Conservation (phyloP, 2,888 invertebrate genomes). For the Philaethria dido region DNA sequence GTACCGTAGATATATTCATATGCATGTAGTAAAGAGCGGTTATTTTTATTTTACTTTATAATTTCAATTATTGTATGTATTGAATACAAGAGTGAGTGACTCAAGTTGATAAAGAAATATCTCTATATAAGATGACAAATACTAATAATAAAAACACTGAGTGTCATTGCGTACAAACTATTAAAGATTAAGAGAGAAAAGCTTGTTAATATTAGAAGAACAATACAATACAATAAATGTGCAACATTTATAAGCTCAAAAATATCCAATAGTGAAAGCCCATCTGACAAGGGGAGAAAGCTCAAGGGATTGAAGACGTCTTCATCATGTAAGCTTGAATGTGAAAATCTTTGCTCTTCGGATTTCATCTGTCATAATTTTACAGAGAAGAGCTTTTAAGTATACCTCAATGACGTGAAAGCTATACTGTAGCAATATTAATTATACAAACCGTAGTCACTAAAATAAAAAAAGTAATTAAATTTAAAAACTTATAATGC, state of each 20-base stretch:
- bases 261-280: conserved; percentile 25
- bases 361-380: conserved; percentile 76
- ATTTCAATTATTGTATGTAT: too few species aligned
- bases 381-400: conserved; percentile 56
- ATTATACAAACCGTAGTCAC: background rate
- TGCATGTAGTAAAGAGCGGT: too few species aligned
- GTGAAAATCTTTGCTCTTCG: conserved; percentile 66
- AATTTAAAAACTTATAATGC: background rate
- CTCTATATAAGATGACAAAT: background rate
- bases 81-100: too few species aligned
- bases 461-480: background rate
- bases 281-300: conserved; percentile 51
- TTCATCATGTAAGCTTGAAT: conserved; percentile 62
- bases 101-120: too few species aligned
- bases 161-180: background rate
- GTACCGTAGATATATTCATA: too few species aligned
- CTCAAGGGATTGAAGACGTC: conserved; percentile 70
- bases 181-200: background rate
- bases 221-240: background rate
- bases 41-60: too few species aligned
- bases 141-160: background rate
- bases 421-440: conserved; percentile 36
- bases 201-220: background rate
- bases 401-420: conserved; percentile 8
- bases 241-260: conserved; percentile 6